Evolutionary conservation across 2,888 invertebrate genomes (phyloP), one percentile per base, ranked within the genome.

Genomic region (Melanchra persicariae): DNA sequence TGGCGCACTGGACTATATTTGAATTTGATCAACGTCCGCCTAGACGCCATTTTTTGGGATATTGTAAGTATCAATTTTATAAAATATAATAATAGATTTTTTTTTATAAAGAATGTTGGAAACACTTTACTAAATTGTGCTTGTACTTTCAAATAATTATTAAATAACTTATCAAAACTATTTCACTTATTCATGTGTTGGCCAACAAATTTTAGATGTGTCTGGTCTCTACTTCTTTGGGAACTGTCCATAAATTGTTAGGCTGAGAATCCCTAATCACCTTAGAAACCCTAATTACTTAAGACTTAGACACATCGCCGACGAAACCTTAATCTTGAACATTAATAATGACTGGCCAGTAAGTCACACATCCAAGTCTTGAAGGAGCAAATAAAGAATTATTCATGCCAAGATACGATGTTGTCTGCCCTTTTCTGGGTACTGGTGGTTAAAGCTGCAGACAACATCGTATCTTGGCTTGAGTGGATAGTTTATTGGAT

Each of bases 241-340:
- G 10, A 65, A 43, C 45, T 66, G 45, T 58, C 9, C 45, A 49
- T 40, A 45, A 66, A 51, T 45, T 74, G 45, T 51, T 58, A 22
- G 12, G 37, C 57, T 17, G 19, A 58, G 57, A 58, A 51, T 57
- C 57, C 66, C 19, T 51, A 66, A 66, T 58, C 49, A 65, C 34
- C 17, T 9, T 26, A 37, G 34, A 66, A 66, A 24, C 37, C 51
- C 26, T 72, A 51, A 72, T 40, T 58, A 66, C 34, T 72, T 51
- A 51, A 66, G 74, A 72, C 66, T 30, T 51, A 66, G 66, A 72
- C 43, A 74, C 43, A 74, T 74, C 37, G 66, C 49, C 49, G 30
- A 51, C 26, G 34, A 66, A 26, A 58, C 66, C 49, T 37, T 43
- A 57, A 72, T 74, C 57, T 24, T 45, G 19, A 26, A 17, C 51